Base-by-base conservation (phyloP, 2,797 vertebrate species). In the Malacoctenus gilli region DNA sequence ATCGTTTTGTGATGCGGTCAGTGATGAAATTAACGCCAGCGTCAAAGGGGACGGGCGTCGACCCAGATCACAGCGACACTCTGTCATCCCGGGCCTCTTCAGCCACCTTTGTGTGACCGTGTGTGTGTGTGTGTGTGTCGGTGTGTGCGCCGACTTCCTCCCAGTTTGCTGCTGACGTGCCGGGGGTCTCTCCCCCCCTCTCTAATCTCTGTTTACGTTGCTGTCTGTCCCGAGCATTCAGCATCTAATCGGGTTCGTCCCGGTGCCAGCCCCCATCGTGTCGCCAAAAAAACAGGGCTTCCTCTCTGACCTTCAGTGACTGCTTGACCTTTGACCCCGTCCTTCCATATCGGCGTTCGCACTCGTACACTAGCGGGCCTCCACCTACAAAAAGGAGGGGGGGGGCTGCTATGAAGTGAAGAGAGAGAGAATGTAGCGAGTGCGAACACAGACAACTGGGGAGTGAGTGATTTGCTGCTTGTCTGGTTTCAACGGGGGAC, bases 121-220 rank as follows among this genome's bases (percentile, higher is more conserved):
- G n/a, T n/a, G n/a, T n/a, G n/a, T n/a, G n/a, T n/a, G n/a, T n/a
- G n/a, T n/a, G n/a, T n/a, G n/a, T n/a, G 61, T 37, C 34, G 38
- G 39, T 31, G 44, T 74, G 48, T 51, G 35, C 20, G 34, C 15
- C 38, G 18, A 18, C 38, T 64, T 72, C 54, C 32, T 18, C 35
- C 51, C 11, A 31, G 49, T 59, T 46, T 51, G 54, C 52, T 72
- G 67, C 72, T 49, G 77, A 79, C 60, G 52, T 43, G 40, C 65
- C 62, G 63, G 28, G 59, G 61, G 64, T 75, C 53, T 63, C 46
- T 59, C 58, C 68, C n/a, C 55, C 38, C 58, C 43, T 68, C 61
- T 77, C 55, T 80, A 79, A 85, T 85, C 84, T 84, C 55, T 84
- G 79, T 86, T 85, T 83, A 77, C 13, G 21, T 48, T 83, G 68